Base-by-base conservation (phyloP, 2,797 vertebrate species). In the Ataeniobius toweri region DNA sequence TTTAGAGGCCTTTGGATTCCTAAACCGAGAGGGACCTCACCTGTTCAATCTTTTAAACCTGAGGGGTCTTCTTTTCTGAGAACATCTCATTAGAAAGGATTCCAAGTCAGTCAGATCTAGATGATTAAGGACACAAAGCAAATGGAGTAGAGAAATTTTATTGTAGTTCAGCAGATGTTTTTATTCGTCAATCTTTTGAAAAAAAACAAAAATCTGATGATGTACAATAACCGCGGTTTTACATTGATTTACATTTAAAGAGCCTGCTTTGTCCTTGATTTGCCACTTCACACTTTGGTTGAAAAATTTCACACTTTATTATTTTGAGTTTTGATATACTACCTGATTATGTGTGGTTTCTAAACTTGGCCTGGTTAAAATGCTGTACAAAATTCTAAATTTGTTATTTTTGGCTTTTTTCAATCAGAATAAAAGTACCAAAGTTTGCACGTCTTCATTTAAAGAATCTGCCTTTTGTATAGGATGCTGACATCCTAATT, bases 31-130 rank as follows among this genome's bases (percentile, higher is more conserved):
- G 71, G 67, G 53, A 51, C 75, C 77, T 85, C 80, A 74, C 39
- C 53, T 78, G 90, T 86, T 89, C 87, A 80, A 50, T 67, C 65
- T 85, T 78, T 91, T 74, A 82, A 88, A 83, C 83, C 81, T 83
- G 68, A 76, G 55, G 68, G 86, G 67, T 75, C 72, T 77, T 75
- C 59, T 71, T 67, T 44, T 70, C 80, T 8, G 81, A 73, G 63
- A 41, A 10, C 20, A 4, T 24, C 24, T 20, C 24, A 41, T 41
- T 46, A n/a, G 24, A 7, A 41, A n/a, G 12, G 39, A 12, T 14
- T 46, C 67, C 22, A 7, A n/a, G 5, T 39, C 20, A 0, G 63
- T 12, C 63, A 67, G 63, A 16, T 7, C 31, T 5, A 12, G 61
- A 44, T 44, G 39, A 68, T 44, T 68, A 68, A 24, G 24, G 39